Base-by-base conservation (phyloP, 2,888 invertebrate genomes). In the Nebria brevicollis region DNA sequence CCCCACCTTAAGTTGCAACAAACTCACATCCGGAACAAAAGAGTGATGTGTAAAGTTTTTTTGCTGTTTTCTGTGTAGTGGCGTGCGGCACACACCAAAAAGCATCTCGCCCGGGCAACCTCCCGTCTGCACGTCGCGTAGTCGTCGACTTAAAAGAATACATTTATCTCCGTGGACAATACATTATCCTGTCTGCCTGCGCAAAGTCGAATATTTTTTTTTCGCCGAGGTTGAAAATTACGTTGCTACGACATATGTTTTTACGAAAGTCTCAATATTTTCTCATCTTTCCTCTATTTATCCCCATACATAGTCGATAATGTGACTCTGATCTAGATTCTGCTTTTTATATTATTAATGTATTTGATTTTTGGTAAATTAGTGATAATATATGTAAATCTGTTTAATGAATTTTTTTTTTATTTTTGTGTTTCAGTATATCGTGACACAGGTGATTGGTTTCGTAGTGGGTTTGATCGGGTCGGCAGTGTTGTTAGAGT, bases 391-490 rank as follows among this genome's bases (percentile, higher is more conserved):
- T 43, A 43, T 43, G 43, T 43, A 43, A 43, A 43, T 43, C 7
- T 43, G 43, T 43, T 6, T 8, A 43, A 43, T 43, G 43, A 66
- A 80, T 80, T 66, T 75, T 80, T 72, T 75, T 26, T 83, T 83
- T 82, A 84, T 84, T 84, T 85, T n/a, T n/a, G n/a, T n/a, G 84
- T 91, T 90, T 34, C 91, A 96, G 96, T 95, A 93, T 85, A 92
- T 94, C 84, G 93, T 91, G n/a, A 90, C 94, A 6, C 95, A 97
- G 90, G 89, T 93, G 10, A 89, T 94, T 5, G 91, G 93, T 75
- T 95, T 96, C 86, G 87, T 96, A 10, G 90, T 94, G 73, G 94
- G 95, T 7, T 87, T 96, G 26, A 89, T 93, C 0, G 97, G 97
- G 1, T 92, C 95, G 0, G 94, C 94, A 10, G 92, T 96, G 34